These are phyloP conservation scores for Leptinotarsa rubiginosa DNA, from an alignment of 2,888 invertebrate species.

Conservation along the genomic window DNA sequence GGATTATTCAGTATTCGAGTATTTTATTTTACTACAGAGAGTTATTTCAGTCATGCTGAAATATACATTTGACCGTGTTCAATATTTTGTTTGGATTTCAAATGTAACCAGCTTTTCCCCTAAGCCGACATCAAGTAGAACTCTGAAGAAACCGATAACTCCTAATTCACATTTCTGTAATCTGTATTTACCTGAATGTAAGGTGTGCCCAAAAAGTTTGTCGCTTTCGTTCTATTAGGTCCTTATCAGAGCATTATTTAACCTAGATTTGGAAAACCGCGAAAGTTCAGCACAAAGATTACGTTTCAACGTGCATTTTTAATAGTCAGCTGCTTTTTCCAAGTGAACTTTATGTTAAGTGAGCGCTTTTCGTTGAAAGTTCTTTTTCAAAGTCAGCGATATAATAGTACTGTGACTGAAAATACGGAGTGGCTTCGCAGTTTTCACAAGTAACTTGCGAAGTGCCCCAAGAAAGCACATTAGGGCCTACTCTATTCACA, in stretches of 20 bases:
- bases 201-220: not conserved
- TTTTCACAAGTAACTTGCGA: no score
- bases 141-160: not conserved
- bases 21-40: not conserved
- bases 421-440: not conserved
- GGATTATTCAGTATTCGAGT: not conserved
- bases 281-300: not conserved
- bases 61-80: not conserved
- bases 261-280: slow-evolving; percentile 15
- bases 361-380: not conserved
- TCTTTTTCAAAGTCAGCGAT: not conserved
- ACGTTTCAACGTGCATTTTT: slow-evolving; percentile 13
- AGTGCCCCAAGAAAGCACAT: no score
- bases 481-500: no score
- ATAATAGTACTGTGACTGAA: not conserved
- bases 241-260: slow-evolving; percentile 14
- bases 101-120: not conserved
- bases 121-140: not conserved
- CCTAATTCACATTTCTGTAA: not conserved
- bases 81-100: not conserved
- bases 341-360: not conserved
- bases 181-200: not conserved
- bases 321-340: not conserved
- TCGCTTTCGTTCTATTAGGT: not conserved
- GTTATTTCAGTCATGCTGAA: not conserved